Evolutionary conservation across 2,113 vertebrate species (phyloP), one percentile per base, ranked within the genome.

Genomic region (Lethenteron camtschaticum): DNA sequence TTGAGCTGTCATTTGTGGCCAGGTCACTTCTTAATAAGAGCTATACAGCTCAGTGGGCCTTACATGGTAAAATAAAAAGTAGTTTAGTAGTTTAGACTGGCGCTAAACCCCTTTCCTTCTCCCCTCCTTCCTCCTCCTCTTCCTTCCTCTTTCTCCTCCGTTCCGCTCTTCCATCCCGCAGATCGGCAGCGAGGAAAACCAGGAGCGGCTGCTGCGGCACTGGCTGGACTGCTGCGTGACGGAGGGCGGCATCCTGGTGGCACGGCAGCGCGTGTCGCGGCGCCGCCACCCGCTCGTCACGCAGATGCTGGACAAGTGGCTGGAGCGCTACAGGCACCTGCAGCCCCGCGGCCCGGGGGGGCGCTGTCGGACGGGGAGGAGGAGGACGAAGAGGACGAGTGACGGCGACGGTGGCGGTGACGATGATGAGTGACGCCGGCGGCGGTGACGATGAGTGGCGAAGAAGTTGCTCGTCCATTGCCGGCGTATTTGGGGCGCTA

Each of bases 181-280:
- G 60, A n/a, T 66, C 10, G 60, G 60, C 60, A 66, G 10, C 20
- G 60, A 66, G 20, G 60, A 66, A 20, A n/a, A 66, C n/a, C 60
- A 66, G 14, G 60, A 66, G 60, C n/a, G 60, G 60, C 10, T 66
- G 60, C 60, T 66, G 14, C 60, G 60, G 10, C 14, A 66, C 20
- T 66, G 60, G 60, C 60, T 66, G 60, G 60, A 66, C 20, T 66
- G 60, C 60, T 66, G 60, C 60, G 60, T 66, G 9, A 66, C 60
- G 10, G 60, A 66, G 20, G 60, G 60, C 20, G 60, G 60, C 60
- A n/a, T 66, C 8, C 60, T 66, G 10, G 60, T 66, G 9, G 60
- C 60, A 16, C 60, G 60, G n/a, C 60, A 66, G 60, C n/a, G n/a
- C 20, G 14, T 66, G 60, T 20, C 60, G 60, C 60, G 60, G 8